Evolutionary conservation across 2,888 invertebrate species (phyloP).

Genomic region (Cheilosia scutellata): DNA sequence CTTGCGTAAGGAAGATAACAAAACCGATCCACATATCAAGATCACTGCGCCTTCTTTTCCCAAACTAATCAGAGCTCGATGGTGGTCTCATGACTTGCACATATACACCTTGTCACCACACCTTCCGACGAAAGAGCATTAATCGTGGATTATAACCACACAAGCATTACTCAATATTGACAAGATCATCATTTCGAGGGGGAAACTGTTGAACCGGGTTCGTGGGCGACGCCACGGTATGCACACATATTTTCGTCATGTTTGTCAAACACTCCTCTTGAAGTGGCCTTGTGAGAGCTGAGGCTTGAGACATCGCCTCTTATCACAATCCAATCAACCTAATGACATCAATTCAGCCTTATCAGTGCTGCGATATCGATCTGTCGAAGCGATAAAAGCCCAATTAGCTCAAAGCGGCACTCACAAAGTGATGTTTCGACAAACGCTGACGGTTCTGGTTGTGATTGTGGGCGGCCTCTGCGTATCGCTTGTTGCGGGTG

Average conservation of each 20-base stretch:
- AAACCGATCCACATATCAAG: conserved; percentile 42
- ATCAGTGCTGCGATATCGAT: conserved; percentile 28
- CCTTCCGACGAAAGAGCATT: conserved; percentile 39
- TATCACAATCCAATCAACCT: background rate
- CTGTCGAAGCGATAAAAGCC: conserved; percentile 24
- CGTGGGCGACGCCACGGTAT: background rate
- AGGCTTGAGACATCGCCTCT: conserved; percentile 17
- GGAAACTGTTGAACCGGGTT: background rate
- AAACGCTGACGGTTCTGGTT: conserved; percentile 26
- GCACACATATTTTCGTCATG: background rate
- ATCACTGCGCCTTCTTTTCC: conserved; percentile 34
- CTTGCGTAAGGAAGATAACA: conserved; percentile 43
- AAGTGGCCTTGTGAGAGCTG: background rate
- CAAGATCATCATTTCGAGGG: conserved; percentile 38
- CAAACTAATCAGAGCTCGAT: conserved; percentile 54
- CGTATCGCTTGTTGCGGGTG: conserved; percentile 1
- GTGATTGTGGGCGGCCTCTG: conserved; percentile 34
- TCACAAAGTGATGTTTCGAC: conserved; percentile 59
- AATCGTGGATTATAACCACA: conserved; percentile 49
- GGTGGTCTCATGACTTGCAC: conserved; percentile 50
- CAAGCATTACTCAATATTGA: conserved; percentile 64
- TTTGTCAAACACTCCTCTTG: conserved; percentile 26
- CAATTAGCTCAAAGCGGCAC: conserved; percentile 1
- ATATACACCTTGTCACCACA: conserved; percentile 30
- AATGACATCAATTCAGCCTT: conserved; percentile 21